Percentiles rank a stretch among this genome's conserved stretches.
phyloP scores from a whole-genome alignment of 2,113 vertebrate species.

The Columbina picui region DNA sequence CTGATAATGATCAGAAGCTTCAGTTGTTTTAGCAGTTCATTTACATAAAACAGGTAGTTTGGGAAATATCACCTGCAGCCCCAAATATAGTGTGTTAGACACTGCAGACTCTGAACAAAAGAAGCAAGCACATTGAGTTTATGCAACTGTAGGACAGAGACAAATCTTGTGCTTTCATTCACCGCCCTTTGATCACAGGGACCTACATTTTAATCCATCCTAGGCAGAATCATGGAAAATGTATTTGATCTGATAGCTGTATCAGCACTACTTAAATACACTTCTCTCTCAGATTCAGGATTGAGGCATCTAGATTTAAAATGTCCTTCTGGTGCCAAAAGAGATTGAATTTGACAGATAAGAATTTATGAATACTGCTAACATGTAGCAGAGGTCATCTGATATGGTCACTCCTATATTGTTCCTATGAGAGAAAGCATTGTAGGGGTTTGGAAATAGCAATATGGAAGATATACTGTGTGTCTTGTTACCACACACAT shows the following conservation, averaged over 20 bases:
- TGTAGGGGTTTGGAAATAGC: conserved; percentile 3
- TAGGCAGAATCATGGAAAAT: conserved; percentile 16
- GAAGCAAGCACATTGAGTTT: background rate
- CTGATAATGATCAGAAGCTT: conserved; percentile 61
- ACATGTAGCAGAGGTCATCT: conserved; percentile 43
- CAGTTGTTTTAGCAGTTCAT: conserved; percentile 52
- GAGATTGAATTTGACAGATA: conserved; percentile 60
- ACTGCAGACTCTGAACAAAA: background rate
- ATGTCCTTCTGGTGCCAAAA: conserved; percentile 41
- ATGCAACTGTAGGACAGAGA: conserved; percentile 27
- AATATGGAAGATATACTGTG: conserved; percentile 29
- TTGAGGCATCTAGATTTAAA: conserved; percentile 67
- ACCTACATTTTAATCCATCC: conserved; percentile 28
- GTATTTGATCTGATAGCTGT: conserved; percentile 59
- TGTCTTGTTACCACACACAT: conserved; percentile 10
- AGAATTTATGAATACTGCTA: conserved; percentile 57
- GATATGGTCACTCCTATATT: conserved; percentile 10
- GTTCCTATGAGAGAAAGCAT: conserved; percentile 19
- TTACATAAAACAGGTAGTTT: conserved; percentile 47
- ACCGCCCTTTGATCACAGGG: conserved; percentile 38
- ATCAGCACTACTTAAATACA: conserved; percentile 28
- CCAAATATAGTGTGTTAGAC: conserved; percentile 40
- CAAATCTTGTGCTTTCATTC: conserved; percentile 5
- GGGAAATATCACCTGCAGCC: conserved; percentile 58
- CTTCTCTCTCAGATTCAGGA: conserved; percentile 13